Evolutionary conservation across 2,113 vertebrate genomes (phyloP), one percentile per base, ranked within the genome.

Genomic region (Lophochroa leadbeateri): DNA sequence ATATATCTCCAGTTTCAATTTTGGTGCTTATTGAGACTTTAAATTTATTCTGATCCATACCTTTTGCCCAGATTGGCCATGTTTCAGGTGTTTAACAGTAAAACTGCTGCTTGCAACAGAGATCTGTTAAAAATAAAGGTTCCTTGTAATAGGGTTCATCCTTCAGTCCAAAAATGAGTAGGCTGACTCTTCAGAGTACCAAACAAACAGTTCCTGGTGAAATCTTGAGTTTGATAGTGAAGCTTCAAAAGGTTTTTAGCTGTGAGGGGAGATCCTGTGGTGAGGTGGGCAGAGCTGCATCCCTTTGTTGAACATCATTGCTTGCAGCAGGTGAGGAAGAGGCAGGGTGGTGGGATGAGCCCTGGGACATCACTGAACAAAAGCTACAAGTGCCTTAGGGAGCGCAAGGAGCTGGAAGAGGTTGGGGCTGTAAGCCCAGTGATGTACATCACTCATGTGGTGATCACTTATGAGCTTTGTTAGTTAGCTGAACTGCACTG

Each of bases 21-120:
- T 88, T 83, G 60, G 33, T 91, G 74, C 52, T 90, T 94, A 68
- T 25, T 78, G 71, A 94, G n/a, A 21, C 55, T 90, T 92, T 37
- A 92, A 64, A 39, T 77, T 76, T 68, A 35, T 90, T 85, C 58
- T 75, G 33, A n/a, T 68, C n/a, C 31, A 17, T 81, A 71, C 27
- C 15, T 70, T 49, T 58, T 69, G 41, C 39, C 63, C 49, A 44
- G 17, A 47, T 24, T 41, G 52, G n/a, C 82, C 43, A 28, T 35
- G 21, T 57, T 87, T 89, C 39, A 64, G 35, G 28, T 71, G 3
- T 84, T 91, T 49, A 88, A 12, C 18, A 44, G 90, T 58, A 77
- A 91, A 75, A 60, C 29, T 50, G 16, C 39, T 43, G 5, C 52
- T 70, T 71, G 67, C 1, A 3, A 17, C 47, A 58, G 50, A 53